phyloP scores from a whole-genome alignment of 2,888 invertebrate genomes.

The Drosophila demipolita region DNA sequence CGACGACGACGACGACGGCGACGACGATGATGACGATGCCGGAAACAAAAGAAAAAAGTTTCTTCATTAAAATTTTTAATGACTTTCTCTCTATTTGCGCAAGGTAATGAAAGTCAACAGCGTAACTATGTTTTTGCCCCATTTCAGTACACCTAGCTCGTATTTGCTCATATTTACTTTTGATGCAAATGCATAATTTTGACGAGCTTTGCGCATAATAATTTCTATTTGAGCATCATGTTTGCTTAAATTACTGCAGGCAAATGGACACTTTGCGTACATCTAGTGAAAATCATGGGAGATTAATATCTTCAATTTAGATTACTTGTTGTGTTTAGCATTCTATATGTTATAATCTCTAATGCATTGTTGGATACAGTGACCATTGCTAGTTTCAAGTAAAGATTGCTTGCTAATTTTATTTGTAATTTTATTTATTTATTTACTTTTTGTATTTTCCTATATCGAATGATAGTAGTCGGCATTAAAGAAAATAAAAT shows the following conservation, averaged over 20 bases:
- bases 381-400: not conserved
- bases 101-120: slow-evolving; percentile 79
- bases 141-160: slow-evolving; percentile 24
- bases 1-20: slow-evolving; percentile 11
- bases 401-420: not conserved
- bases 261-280: not conserved
- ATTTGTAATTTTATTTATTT: not conserved
- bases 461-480: too few relatives aligned
- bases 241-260: slow-evolving; percentile 1
- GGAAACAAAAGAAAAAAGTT: slow-evolving; percentile 75
- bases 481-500: too few relatives aligned
- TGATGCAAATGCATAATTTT: slow-evolving; percentile 55
- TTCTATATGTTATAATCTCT: not conserved
- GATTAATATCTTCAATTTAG: not conserved
- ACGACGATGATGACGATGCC: slow-evolving; percentile 35
- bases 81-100: slow-evolving; percentile 76
- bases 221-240: slow-evolving; percentile 8
- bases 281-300: not conserved
- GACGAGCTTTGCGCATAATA: slow-evolving; percentile 12
- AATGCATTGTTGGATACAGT: not conserved
- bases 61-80: slow-evolving; percentile 78
- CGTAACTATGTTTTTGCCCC: slow-evolving; percentile 65
- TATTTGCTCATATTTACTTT: slow-evolving; percentile 38
- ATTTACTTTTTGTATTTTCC: too few relatives aligned
- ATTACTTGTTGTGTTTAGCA: not conserved